Base-by-base conservation (phyloP, 1,140 invertebrate genomes). In the Hirudo medicinalis region DNA sequence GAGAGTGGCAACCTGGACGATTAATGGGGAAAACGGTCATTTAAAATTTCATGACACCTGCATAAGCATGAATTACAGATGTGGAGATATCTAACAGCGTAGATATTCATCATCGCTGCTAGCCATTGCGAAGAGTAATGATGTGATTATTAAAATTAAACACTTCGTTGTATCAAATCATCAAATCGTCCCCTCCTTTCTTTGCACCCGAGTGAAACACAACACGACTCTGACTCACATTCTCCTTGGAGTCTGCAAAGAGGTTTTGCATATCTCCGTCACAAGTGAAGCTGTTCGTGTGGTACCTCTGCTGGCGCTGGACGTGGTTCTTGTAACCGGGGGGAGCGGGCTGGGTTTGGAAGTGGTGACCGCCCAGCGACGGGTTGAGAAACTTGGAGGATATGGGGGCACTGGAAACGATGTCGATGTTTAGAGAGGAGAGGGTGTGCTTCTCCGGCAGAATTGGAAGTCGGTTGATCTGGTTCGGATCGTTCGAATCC, bases 251-350 rank as follows among this genome's bases (percentile, higher is more conserved):
- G 57, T 25, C 29, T 1, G 57, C 20, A 20, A 49, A 49, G 11
- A 49, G 15, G 43, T 49, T 49, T 2, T 63, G 22, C 22, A 15
- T 32, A 11, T 63, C 57, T 3, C 29, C 22, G 15, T 63, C 57
- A 11, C 29, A 32, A 2, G 22, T 63, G 57, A 63, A 63, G 57
- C 57, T 63, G 19, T 63, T 63, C 29, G 57, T 63, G 57, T 63
- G 57, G 57, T 25, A 32, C 22, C 57, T 22, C 8, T 63, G 57
- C 8, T 5, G 57, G 2, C 29, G 57, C 15, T 22, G 57, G 29
- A 25, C 29, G 57, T 22, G 29, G 8, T 15, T 63, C 29, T 63
- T 63, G 57, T 63, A 25, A 20, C 22, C 22, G 22, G 29, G 57
- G 8, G 22, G 57, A 22, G 8, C 22, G 1, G 57, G 22, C 57